These are phyloP conservation scores for Bettongia penicillata DNA, from an alignment of 2,113 vertebrate genomes.

Conservation along the genomic window DNA sequence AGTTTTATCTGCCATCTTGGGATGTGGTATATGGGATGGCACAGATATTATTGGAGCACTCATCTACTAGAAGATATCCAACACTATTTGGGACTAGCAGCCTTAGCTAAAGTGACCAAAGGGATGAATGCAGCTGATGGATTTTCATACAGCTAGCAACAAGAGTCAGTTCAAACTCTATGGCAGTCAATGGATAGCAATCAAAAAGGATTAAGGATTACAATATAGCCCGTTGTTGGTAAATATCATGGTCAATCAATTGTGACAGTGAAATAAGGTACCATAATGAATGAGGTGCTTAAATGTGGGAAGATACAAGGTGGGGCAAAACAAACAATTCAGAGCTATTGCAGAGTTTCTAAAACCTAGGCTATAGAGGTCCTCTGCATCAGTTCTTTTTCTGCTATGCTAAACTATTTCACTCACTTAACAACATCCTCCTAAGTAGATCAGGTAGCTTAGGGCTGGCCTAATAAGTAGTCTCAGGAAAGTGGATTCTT, in stretches of 20 bases:
- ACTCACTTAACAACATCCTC: background rate
- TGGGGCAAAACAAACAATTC: too few species aligned
- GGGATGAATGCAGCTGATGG: background rate
- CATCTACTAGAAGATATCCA: too few species aligned
- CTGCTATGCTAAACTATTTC: too few species aligned
- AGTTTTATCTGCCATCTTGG: too few species aligned
- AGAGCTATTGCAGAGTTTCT: too few species aligned
- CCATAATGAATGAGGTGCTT: background rate
- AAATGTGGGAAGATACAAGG: too few species aligned
- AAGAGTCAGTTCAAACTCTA: background rate
- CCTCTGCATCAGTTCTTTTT: too few species aligned
- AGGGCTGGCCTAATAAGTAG: background rate
- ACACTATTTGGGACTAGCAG: background rate
- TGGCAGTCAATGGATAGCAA: background rate
- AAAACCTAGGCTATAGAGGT: too few species aligned
- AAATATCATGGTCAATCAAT: background rate
- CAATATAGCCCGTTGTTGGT: background rate
- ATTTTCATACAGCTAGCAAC: background rate
- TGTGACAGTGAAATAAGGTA: background rate
- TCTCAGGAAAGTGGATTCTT: background rate
- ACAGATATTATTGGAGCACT: too few species aligned
- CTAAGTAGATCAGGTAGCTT: slow-evolving; percentile 24
- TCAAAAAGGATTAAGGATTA: background rate
- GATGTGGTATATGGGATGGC: too few species aligned
- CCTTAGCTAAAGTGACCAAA: background rate